A percentile compares a stretch with the other conserved stretches of the same genome.
Evolutionary conservation across 2,113 vertebrate species (phyloP).

Genomic region (Pelodiscus sinensis): DNA sequence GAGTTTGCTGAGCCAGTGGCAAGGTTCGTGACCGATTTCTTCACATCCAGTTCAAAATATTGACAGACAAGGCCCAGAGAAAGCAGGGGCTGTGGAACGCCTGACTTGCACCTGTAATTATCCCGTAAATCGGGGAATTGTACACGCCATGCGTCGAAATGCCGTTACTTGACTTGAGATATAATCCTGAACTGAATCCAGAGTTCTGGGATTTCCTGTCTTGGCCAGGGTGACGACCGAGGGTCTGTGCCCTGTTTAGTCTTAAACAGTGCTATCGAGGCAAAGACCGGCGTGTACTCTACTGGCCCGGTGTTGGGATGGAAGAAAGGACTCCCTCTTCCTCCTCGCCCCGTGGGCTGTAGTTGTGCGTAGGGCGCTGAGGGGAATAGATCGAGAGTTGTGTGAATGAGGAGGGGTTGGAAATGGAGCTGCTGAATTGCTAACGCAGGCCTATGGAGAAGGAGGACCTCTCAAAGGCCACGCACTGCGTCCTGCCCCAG

Average conservation of each 20-base stretch:
- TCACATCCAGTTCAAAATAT: not conserved
- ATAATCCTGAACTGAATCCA: not conserved
- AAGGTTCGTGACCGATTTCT: not conserved
- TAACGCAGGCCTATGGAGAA: not conserved
- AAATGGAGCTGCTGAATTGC: not conserved
- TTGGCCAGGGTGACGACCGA: not conserved
- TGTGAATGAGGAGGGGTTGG: not conserved
- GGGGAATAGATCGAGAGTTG: not conserved
- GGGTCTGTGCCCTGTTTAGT: not conserved
- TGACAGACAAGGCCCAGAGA: rapidly evolving
- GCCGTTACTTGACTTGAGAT: not conserved
- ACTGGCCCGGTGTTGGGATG: not conserved
- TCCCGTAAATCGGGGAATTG: not conserved
- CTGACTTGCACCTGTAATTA: not conserved
- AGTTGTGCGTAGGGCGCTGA: not conserved
- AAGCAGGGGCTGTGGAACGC: not conserved
- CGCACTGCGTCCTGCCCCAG: rapidly evolving
- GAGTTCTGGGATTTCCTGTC: not conserved
- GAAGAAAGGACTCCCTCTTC: not conserved
- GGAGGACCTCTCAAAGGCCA: not conserved
- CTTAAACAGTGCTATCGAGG: not conserved
- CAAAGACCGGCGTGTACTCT: not conserved
- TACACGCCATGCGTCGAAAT: not conserved
- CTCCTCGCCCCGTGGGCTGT: not conserved
- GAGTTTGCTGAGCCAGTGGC: constrained; percentile 59